Evolutionary conservation across 2,113 vertebrate species (phyloP).

Genomic region (Pogonocichla stellata): DNA sequence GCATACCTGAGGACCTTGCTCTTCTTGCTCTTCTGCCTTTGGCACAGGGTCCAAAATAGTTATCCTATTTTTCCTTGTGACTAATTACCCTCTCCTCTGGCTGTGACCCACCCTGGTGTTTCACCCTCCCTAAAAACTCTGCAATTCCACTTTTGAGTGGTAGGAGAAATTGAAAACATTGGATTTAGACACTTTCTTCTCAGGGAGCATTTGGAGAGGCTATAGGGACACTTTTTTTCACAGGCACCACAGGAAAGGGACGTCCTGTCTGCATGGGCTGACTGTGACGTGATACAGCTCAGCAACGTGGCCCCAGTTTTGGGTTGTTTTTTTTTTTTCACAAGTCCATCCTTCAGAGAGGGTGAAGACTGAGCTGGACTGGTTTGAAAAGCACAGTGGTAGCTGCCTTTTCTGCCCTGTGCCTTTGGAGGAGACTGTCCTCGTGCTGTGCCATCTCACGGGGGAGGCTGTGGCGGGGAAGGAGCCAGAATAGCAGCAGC

Average conservation of each 20-base stretch:
- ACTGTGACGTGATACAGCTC: accelerated
- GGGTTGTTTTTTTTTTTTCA: not conserved
- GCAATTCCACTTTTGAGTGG: not conserved
- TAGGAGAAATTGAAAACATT: not conserved
- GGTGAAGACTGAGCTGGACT: not conserved
- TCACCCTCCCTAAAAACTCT: not conserved
- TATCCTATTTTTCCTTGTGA: not conserved
- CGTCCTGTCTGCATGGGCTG: not conserved
- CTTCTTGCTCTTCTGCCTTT: not conserved
- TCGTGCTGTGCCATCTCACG: constrained; percentile 10
- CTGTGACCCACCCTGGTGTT: not conserved
- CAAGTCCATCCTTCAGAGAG: not conserved
- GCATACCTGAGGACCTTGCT: not conserved
- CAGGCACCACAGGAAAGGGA: not conserved
- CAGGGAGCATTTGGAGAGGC: not conserved
- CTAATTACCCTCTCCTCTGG: not conserved
- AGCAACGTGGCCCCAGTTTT: not conserved
- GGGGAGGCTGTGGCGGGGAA: not conserved
- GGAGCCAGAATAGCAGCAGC: constrained; percentile 37
- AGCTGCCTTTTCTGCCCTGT: not conserved
- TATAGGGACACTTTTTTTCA: not conserved
- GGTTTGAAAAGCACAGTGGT: not conserved
- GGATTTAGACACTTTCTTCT: not conserved
- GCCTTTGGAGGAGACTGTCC: constrained; percentile 35
- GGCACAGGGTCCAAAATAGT: not conserved